phyloP scores from a whole-genome alignment of 2,113 vertebrate species.

The Talpa occidentalis region DNA sequence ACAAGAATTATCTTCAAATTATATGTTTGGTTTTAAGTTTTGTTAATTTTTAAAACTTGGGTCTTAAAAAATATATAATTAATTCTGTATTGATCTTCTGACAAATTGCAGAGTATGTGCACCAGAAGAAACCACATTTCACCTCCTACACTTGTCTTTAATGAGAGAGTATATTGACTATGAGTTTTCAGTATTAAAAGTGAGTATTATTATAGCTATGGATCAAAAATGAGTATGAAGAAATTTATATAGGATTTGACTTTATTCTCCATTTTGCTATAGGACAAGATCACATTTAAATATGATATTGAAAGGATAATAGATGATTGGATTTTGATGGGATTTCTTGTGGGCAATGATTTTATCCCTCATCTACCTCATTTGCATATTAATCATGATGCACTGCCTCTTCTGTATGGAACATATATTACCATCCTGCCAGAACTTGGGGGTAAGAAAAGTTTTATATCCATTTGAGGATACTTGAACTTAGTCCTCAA shows the following conservation, averaged over 20 bases:
- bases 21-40: slow-evolving; percentile 61
- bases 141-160: slow-evolving; percentile 97
- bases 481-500: slow-evolving; percentile 13
- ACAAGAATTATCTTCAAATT: neutral
- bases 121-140: slow-evolving; percentile 99
- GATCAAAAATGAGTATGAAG: slow-evolving; percentile 15
- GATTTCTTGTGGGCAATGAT: slow-evolving; percentile 99
- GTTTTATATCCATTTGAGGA: neutral
- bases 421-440: slow-evolving; percentile 96
- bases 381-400: slow-evolving; percentile 98
- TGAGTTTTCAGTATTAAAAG: slow-evolving; percentile 95
- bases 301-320: slow-evolving; percentile 98
- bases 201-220: slow-evolving; percentile 84
- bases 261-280: neutral
- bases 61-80: slow-evolving; percentile 73
- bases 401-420: slow-evolving; percentile 96
- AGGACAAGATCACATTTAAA: slow-evolving; percentile 92
- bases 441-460: slow-evolving; percentile 92
- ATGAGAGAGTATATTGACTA: slow-evolving; percentile 99
- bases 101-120: slow-evolving; percentile 92
- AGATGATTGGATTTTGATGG: slow-evolving; percentile 99
- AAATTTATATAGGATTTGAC: slow-evolving; percentile 37
- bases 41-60: slow-evolving; percentile 55
- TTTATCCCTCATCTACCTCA: slow-evolving; percentile 99
- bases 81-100: slow-evolving; percentile 71